Base-by-base conservation (phyloP, 2,888 invertebrate genomes). In the Parnassius mnemosyne region DNA sequence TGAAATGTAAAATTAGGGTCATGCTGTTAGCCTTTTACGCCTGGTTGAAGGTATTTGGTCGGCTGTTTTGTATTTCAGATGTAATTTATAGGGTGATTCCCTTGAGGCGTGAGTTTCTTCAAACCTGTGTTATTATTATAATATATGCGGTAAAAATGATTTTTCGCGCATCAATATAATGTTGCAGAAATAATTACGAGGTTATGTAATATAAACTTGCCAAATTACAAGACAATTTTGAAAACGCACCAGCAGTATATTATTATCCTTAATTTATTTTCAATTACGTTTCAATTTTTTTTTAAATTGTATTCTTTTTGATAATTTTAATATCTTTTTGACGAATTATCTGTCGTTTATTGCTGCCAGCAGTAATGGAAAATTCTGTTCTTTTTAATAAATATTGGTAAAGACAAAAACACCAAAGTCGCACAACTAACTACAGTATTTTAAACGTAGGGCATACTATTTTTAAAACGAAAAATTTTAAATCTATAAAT, bases 11-110 rank as follows among this genome's bases (percentile, higher is more conserved):
- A 58, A 62, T 62, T 54, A 58, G 13, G 54, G 49, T 50, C 57
- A 44, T 41, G n/a, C 47, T 25, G 43, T 16, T 41, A 16, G 49
- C 49, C 10, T 12, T 49, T 13, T 13, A 9, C 12, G 13, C 13
- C 12, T 11, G 41, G 11, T 10, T 9, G 13, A 9, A 12, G 12
- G 3, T n/a, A 7, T 46, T 46, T 46, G 12, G 46, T 46, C 13
- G 10, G 56, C 52, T 34, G 63, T 61, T 65, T 51, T 53, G 47
- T 61, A 59, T 58, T 58, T 56, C 56, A 46, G 41, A 46, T 42
- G 34, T 52, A 53, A 61, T 57, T 56, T 56, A 42, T 34, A 16
- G 7, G 13, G 12, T 41, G 25, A 41, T 53, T 47, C 9, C 47
- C 41, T 42, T 9, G 20, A 53, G 20, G 25, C 41, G 44, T 11